Evolutionary conservation across 2,797 vertebrate species (phyloP).

Genomic region (Danio kyathit): DNA sequence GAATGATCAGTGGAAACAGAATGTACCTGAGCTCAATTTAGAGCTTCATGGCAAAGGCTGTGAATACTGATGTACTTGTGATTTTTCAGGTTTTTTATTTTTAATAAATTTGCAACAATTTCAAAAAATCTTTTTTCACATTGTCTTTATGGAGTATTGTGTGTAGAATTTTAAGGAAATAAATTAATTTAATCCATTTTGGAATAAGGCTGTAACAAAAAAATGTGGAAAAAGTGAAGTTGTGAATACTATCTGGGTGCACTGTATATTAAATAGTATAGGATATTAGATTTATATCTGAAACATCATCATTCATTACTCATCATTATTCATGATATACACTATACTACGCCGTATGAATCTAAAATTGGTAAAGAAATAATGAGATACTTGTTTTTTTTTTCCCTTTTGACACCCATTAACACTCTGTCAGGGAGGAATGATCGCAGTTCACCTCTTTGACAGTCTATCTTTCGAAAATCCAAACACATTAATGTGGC

Average conservation of each 20-base stretch:
- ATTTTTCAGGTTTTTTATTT: too few species aligned
- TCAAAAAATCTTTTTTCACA: too few species aligned
- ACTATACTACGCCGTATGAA: neutral
- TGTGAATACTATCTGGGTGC: too few species aligned
- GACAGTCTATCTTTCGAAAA: neutral
- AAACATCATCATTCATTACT: neutral
- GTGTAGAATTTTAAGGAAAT: too few species aligned
- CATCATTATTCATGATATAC: slow-evolving; percentile 3
- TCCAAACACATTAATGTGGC: neutral
- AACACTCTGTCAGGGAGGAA: neutral
- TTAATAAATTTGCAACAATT: too few species aligned
- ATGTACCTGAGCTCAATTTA: too few species aligned
- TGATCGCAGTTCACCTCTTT: neutral
- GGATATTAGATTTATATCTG: neutral
- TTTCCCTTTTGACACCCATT: slow-evolving; percentile 8
- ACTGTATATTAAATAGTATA: neutral
- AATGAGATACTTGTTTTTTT: slow-evolving; percentile 4
- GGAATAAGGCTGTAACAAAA: too few species aligned
- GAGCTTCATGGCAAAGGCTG: too few species aligned
- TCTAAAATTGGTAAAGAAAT: neutral
- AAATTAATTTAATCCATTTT: too few species aligned
- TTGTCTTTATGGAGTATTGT: too few species aligned
- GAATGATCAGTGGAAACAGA: too few species aligned
- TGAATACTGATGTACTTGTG: too few species aligned
- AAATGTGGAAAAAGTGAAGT: neutral